These are phyloP conservation scores for Gastrophysa polygoni DNA, from an alignment of 2,888 invertebrate genomes.

Conservation along the genomic window DNA sequence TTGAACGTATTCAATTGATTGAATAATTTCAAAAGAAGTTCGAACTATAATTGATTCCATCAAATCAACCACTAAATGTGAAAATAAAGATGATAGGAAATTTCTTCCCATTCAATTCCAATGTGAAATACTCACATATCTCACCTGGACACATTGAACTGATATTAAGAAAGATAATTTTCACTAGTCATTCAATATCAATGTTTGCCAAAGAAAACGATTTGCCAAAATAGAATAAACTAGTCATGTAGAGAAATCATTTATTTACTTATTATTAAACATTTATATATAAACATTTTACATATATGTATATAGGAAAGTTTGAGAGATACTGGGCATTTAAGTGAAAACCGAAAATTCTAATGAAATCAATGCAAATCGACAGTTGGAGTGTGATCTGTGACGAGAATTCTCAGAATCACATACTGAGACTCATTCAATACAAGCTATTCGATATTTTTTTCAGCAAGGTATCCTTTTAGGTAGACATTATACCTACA, in stretches of 20 bases:
- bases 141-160: background rate
- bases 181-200: slow-evolving; percentile 40
- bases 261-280: slow-evolving; percentile 27
- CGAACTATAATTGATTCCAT: too few species aligned
- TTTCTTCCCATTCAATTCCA: too few species aligned
- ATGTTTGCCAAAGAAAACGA: slow-evolving; percentile 40
- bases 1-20: background rate
- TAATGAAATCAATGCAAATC: too few species aligned
- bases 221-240: slow-evolving; percentile 41
- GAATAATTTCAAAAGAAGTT: too few species aligned
- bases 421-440: too few species aligned
- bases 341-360: background rate
- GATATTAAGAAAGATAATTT: slow-evolving; percentile 14
- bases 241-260: slow-evolving; percentile 34
- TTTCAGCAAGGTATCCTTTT: background rate
- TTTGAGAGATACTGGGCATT: slow-evolving; percentile 2
- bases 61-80: background rate
- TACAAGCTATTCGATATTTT: too few species aligned
- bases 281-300: slow-evolving; percentile 14
- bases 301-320: slow-evolving; percentile 13
- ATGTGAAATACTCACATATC: background rate
- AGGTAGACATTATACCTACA: too few species aligned
- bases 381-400: too few species aligned
- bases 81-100: background rate
- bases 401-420: background rate